phyloP scores from a whole-genome alignment of 2,888 invertebrate genomes.

The Zele albiditarsus region DNA sequence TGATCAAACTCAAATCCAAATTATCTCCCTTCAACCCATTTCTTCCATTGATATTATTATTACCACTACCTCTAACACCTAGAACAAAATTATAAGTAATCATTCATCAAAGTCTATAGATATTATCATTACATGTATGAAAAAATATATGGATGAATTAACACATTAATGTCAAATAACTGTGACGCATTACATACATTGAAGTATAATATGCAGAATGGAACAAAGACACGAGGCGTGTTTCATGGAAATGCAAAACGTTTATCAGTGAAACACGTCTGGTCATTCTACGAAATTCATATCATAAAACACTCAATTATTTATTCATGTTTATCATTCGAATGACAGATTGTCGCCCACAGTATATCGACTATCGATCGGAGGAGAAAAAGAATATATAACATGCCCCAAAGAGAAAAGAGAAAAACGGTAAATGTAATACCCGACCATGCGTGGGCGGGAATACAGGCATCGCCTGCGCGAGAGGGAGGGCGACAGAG shows the following conservation, averaged over 20 bases:
- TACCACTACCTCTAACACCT: constrained; percentile 64
- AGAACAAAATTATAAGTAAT: constrained; percentile 20
- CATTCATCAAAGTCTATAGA: not conserved
- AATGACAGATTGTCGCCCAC: constrained; percentile 49
- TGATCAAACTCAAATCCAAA: constrained; percentile 55
- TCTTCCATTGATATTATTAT: constrained; percentile 59
- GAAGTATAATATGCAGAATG: constrained; percentile 33
- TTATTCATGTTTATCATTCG: constrained; percentile 41
- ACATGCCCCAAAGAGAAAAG: constrained; percentile 41
- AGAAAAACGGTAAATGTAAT: not conserved
- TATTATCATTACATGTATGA: not conserved
- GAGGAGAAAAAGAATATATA: constrained; percentile 36
- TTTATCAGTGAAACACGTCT: not conserved
- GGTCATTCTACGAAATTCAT: constrained; percentile 7
- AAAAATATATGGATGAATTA: not conserved
- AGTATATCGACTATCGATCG: constrained; percentile 49
- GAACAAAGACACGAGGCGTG: constrained; percentile 9
- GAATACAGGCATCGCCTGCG: not conserved
- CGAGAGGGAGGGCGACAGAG: not conserved
- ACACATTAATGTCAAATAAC: not conserved
- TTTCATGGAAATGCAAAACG: constrained; percentile 3
- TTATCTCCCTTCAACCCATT: constrained; percentile 62
- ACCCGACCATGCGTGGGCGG: constrained; percentile 26
- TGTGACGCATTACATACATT: not conserved
- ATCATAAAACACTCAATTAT: not conserved